These are phyloP conservation scores for Oxycera nigricornis DNA, from an alignment of 2,888 invertebrate species.

Conservation along the genomic window DNA sequence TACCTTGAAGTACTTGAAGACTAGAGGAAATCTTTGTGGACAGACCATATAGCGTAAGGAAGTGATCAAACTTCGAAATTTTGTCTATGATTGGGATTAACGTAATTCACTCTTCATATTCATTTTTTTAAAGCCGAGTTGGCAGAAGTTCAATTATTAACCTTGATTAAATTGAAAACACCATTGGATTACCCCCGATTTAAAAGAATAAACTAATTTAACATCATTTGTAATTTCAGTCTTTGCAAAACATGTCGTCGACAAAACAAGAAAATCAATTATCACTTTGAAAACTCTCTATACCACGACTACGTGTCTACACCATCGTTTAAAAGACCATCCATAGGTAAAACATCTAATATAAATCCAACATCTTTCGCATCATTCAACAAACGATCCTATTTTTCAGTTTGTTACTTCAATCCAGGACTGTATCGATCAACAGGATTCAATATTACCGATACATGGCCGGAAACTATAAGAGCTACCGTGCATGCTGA, in stretches of 20 bases:
- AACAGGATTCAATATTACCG: slow-evolving; percentile 68
- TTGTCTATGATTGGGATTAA: too few species aligned
- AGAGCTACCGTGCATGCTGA: slow-evolving; percentile 65
- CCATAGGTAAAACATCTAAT: slow-evolving; percentile 64
- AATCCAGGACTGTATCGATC: slow-evolving; percentile 75
- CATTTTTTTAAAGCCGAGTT: too few species aligned
- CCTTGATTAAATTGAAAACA: too few species aligned
- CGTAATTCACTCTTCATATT: too few species aligned
- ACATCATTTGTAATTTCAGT: slow-evolving; percentile 56
- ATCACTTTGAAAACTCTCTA: slow-evolving; percentile 63
- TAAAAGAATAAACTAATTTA: too few species aligned
- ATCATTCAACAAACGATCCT: neutral
- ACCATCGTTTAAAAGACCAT: slow-evolving; percentile 64
- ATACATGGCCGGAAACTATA: slow-evolving; percentile 74
- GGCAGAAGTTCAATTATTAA: too few species aligned
- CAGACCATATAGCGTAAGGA: too few species aligned
- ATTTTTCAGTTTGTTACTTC: slow-evolving; percentile 73
- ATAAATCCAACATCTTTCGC: slow-evolving; percentile 42
- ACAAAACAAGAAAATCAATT: slow-evolving; percentile 63
- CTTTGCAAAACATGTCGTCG: slow-evolving; percentile 65
- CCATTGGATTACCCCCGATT: too few species aligned
- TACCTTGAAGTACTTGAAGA: too few species aligned
- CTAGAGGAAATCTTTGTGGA: too few species aligned
- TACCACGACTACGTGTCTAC: slow-evolving; percentile 66
- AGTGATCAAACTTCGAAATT: too few species aligned